Percentiles rank a stretch among this genome's conserved stretches.
Evolutionary conservation across 1,140 invertebrate genomes (phyloP).

Genomic region (Gryon sp.): DNA sequence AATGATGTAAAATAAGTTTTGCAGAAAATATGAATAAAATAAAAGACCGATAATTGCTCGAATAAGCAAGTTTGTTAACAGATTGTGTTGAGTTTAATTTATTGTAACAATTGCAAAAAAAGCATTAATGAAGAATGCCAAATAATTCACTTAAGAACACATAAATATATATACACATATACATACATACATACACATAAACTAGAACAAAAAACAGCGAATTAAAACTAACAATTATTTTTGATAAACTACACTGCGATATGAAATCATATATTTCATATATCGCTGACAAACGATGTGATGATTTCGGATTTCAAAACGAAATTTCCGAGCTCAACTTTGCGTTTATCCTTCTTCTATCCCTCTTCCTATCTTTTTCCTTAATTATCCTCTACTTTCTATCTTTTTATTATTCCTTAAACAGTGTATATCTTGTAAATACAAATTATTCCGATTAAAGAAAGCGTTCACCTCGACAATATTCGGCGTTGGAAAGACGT

Average conservation of each 20-base stretch:
- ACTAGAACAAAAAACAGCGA: slow-evolving; percentile 29
- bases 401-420: too few species aligned
- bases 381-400: too few species aligned
- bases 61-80: slow-evolving; percentile 3
- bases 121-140: slow-evolving; percentile 40
- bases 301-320: slow-evolving; percentile 29
- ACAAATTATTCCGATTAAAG: slow-evolving; percentile 8
- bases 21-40: too few species aligned
- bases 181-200: neutral
- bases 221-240: slow-evolving; percentile 50
- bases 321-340: slow-evolving; percentile 47
- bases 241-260: slow-evolving; percentile 49
- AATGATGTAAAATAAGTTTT: too few species aligned
- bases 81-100: slow-evolving; percentile 25
- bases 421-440: slow-evolving; percentile 50
- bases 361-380: too few species aligned
- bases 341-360: neutral
- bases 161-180: slow-evolving; percentile 9
- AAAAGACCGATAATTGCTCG: slow-evolving; percentile 1
- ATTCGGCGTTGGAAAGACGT: slow-evolving; percentile 34
- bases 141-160: slow-evolving; percentile 40
- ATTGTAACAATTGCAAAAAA: slow-evolving; percentile 25
- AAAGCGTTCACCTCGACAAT: slow-evolving; percentile 46
- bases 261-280: slow-evolving; percentile 51
- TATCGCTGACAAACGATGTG: slow-evolving; percentile 41